Evolutionary conservation across 2,888 invertebrate genomes (phyloP).

Genomic region (Nemurella pictetii): DNA sequence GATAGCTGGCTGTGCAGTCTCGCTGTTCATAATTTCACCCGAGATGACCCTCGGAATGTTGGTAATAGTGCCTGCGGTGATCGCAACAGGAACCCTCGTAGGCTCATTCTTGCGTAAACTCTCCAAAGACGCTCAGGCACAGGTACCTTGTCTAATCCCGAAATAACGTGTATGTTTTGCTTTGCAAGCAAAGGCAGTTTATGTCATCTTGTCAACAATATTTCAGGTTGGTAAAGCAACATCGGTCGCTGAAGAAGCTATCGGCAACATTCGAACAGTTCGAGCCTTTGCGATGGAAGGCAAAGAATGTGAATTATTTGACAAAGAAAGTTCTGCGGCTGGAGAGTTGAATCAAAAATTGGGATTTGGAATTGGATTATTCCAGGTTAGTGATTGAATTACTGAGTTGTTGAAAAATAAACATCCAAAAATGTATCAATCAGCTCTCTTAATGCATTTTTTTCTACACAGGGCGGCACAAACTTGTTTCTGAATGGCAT

Average conservation of each 20-base stretch:
- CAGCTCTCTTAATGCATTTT: not conserved
- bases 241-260: slow-evolving; percentile 88
- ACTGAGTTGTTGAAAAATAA: not conserved
- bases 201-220: not conserved
- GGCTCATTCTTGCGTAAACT: slow-evolving; percentile 76
- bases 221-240: slow-evolving; percentile 79
- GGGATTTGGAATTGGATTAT: slow-evolving; percentile 88
- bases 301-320: slow-evolving; percentile 73
- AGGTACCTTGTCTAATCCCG: slow-evolving; percentile 59
- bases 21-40: slow-evolving; percentile 85
- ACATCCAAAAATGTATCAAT: not conserved
- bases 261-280: slow-evolving; percentile 92
- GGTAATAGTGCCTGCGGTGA: slow-evolving; percentile 82
- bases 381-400: slow-evolving; percentile 60
- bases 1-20: slow-evolving; percentile 71
- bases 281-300: slow-evolving; percentile 92
- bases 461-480: slow-evolving; percentile 66
- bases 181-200: too few relatives aligned
- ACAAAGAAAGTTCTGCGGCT: slow-evolving; percentile 73
- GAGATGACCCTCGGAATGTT: slow-evolving; percentile 84
- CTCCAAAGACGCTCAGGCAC: slow-evolving; percentile 80
- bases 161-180: too few relatives aligned
- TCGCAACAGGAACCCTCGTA: slow-evolving; percentile 80
- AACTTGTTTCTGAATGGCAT: slow-evolving; percentile 84
- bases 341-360: slow-evolving; percentile 73